phyloP scores from a whole-genome alignment of 2,113 vertebrate species.

The Orthonyx spaldingii region DNA sequence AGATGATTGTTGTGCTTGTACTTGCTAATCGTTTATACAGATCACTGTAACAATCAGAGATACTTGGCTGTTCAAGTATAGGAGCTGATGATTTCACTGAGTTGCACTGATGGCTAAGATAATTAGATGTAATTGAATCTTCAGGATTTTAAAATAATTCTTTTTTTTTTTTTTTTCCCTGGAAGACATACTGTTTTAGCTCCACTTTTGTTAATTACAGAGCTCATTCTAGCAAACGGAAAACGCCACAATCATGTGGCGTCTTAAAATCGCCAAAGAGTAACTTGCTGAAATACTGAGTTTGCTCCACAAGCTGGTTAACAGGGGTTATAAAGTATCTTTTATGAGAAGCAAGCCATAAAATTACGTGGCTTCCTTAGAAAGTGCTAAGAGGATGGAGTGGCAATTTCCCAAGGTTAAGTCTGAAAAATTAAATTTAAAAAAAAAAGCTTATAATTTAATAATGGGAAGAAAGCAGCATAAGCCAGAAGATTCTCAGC shows the following conservation, averaged over 20 bases:
- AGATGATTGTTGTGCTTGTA: neutral
- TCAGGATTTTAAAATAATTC: neutral
- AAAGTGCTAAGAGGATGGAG: slow-evolving; percentile 25
- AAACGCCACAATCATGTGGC: neutral
- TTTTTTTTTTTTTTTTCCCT: neutral
- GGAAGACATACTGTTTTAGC: neutral
- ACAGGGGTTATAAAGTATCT: neutral
- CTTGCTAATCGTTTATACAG: neutral
- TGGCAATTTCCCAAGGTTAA: slow-evolving; percentile 49
- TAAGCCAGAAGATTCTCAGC: slow-evolving; percentile 4
- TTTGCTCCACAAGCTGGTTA: neutral
- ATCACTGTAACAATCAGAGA: neutral
- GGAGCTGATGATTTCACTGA: slow-evolving; percentile 41
- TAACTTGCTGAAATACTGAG: neutral
- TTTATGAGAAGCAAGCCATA: slow-evolving; percentile 9
- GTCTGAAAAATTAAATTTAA: slow-evolving; percentile 18
- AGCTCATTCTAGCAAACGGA: neutral
- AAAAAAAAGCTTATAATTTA: neutral
- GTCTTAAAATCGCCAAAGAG: neutral
- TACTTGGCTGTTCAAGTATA: slow-evolving; percentile 5
- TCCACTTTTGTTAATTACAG: neutral
- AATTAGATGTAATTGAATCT: slow-evolving; percentile 64
- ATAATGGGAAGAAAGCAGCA: slow-evolving; percentile 17
- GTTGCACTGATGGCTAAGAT: slow-evolving; percentile 5
- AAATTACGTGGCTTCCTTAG: slow-evolving; percentile 25